phyloP scores from a whole-genome alignment of 1,140 invertebrate species.

The Temnothorax longispinosus region DNA sequence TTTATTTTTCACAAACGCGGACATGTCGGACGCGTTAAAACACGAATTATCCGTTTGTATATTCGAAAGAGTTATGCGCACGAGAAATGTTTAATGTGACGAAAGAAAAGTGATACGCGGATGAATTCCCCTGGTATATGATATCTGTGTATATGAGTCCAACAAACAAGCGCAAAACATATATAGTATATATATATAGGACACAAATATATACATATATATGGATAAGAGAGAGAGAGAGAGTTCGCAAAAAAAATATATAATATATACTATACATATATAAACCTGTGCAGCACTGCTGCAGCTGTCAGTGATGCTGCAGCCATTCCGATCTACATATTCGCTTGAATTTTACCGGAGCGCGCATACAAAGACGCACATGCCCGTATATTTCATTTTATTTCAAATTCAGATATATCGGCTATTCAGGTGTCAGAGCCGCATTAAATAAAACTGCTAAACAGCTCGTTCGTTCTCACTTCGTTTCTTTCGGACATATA shows the following conservation, averaged over 20 bases:
- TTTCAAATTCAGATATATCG: slow-evolving; percentile 16
- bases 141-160: slow-evolving; percentile 11
- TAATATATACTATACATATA: not conserved
- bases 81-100: slow-evolving; percentile 42
- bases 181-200: not conserved
- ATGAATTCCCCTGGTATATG: slow-evolving; percentile 32
- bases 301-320: slow-evolving; percentile 36
- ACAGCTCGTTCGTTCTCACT: not conserved
- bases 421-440: not conserved
- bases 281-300: not conserved
- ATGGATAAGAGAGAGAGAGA: not conserved
- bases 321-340: slow-evolving; percentile 13
- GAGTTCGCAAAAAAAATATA: not conserved
- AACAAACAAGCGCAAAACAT: slow-evolving; percentile 12
- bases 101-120: slow-evolving; percentile 44
- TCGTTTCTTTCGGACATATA: not conserved
- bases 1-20: not conserved
- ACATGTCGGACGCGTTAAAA: slow-evolving; percentile 1
- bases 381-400: not conserved
- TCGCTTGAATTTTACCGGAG: slow-evolving; percentile 22
- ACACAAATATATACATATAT: not conserved
- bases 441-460: slow-evolving; percentile 8
- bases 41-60: not conserved
- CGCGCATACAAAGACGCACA: not conserved
- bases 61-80: not conserved